Conservation (phyloP, 2,888 invertebrate species). For the Fabriciana adippe region DNA sequence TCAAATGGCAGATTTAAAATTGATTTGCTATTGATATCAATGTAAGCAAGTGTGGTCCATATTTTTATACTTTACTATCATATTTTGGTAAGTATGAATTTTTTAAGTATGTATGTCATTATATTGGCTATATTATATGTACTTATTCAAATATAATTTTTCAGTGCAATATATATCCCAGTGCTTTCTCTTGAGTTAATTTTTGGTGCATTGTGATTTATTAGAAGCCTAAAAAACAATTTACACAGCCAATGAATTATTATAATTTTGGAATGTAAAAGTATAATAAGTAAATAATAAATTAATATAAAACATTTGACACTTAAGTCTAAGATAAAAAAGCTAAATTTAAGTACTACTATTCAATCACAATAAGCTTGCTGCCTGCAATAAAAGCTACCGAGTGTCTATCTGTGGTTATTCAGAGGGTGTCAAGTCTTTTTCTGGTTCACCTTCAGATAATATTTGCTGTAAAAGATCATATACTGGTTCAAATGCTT, state of each 20-base stretch:
- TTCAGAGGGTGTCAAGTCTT: conserved; percentile 88
- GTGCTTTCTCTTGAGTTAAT: conserved; percentile 7
- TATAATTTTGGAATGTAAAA: conserved; percentile 74
- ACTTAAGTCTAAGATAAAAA: conserved; percentile 73
- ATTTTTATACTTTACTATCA: no score
- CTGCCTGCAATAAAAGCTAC: conserved; percentile 57
- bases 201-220: conserved; percentile 22
- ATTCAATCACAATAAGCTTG: conserved; percentile 75
- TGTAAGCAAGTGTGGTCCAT: no score
- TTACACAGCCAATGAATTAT: conserved; percentile 68
- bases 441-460: conserved; percentile 88
- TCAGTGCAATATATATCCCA: conserved; percentile 2
- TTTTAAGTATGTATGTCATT: no score
- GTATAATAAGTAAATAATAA: conserved; percentile 47
- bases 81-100: no score
- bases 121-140: neutral
- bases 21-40: no score
- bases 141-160: conserved; percentile 5
- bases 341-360: conserved; percentile 77
- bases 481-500: conserved; percentile 92
- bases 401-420: conserved; percentile 54
- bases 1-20: no score
- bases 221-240: conserved; percentile 35
- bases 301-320: conserved; percentile 47
- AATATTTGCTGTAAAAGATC: conserved; percentile 90